Base-by-base conservation (phyloP, 2,888 invertebrate genomes). In the Tortrix viridana region DNA sequence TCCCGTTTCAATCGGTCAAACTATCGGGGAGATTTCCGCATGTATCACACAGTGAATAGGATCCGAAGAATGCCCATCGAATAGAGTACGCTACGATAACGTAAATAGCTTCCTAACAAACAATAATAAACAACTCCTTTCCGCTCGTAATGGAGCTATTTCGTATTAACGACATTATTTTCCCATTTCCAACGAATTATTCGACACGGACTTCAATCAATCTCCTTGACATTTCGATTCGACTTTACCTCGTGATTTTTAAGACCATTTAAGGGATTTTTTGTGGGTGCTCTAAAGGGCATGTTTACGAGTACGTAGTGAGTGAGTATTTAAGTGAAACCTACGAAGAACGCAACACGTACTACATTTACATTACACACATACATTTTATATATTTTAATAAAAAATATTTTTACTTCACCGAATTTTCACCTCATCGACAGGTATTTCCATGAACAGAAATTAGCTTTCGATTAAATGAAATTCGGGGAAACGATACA, bases 81-180 rank as follows among this genome's bases (percentile, higher is more conserved):
- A 63, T 63, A 53, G 53, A 63, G 57, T 52, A 60, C 55, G 65
- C 68, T 68, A 67, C 55, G 65, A 60, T 57, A 68, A 64, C 68
- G 68, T 71, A 72, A 74, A 71, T 67, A 69, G 66, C 70, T 68
- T 70, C 63, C 66, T 65, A 67, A 73, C 69, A 63, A 67, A 57
- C 68, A 67, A 67, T 69, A 73, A 74, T 72, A 70, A 71, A 72
- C 69, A 70, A 68, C 73, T 74, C 70, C 67, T 71, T 75, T 73
- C 71, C 70, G 71, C 70, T 71, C 69, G 72, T 76, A 77, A 81
- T 76, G 70, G 74, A 77, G 69, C 77, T 74, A 74, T 79, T 76
- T 68, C 67, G 68, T 75, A 74, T 71, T 76, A 76, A 74, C 75
- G 72, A 71, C 74, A 78, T 80, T 77, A 78, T 77, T 78, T 79